These are phyloP conservation scores for Tupaia tana DNA, from an alignment of 2,113 vertebrate species.

Conservation along the genomic window DNA sequence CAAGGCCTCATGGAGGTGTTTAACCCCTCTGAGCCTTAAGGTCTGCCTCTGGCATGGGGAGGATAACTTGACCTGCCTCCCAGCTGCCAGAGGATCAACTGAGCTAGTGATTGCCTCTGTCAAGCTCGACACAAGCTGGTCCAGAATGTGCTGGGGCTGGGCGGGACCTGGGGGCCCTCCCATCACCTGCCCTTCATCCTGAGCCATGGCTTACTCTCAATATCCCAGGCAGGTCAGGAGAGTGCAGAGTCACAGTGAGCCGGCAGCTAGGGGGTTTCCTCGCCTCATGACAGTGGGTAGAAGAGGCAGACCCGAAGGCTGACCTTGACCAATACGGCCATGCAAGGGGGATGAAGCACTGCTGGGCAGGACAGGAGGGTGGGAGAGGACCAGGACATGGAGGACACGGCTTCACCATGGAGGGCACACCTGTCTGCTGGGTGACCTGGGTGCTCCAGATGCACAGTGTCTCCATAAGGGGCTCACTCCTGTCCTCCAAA, in stretches of 20 bases:
- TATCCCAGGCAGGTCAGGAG: not conserved
- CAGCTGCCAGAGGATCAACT: not conserved
- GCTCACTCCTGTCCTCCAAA: not conserved
- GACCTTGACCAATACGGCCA: not conserved
- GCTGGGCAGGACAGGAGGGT: rapidly evolving
- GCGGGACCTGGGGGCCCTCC: not conserved
- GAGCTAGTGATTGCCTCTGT: not conserved
- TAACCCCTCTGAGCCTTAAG: not conserved
- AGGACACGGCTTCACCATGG: rapidly evolving
- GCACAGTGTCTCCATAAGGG: not conserved
- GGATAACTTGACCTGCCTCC: not conserved
- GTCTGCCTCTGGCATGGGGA: not conserved
- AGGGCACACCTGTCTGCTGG: not conserved
- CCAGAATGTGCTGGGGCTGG: not conserved
- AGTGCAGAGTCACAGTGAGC: not conserved
- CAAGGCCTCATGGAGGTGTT: not conserved
- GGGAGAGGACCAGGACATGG: not conserved
- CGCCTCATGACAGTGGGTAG: rapidly evolving
- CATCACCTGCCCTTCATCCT: not conserved
- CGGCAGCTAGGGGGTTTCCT: not conserved
- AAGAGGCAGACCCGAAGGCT: not conserved
- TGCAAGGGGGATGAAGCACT: rapidly evolving
- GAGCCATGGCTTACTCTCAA: not conserved
- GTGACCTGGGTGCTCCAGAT: not conserved
- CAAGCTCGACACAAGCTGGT: not conserved